Percentiles rank a stretch among this genome's conserved stretches.
Conservation (phyloP, 1,140 invertebrate species). For the Heliconius melpomene region DNA sequence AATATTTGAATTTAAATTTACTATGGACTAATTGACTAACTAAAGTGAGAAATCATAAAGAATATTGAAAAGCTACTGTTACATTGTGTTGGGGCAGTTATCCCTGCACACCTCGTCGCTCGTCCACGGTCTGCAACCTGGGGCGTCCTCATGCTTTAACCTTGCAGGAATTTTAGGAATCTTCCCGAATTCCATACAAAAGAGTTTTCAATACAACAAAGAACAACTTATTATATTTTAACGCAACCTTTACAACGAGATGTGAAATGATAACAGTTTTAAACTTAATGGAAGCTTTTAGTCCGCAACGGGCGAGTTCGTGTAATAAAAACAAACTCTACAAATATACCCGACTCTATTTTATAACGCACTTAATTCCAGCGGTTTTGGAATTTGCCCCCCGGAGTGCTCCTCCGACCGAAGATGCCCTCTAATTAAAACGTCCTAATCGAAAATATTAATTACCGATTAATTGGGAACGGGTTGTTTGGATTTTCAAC, state of each 20-base stretch:
- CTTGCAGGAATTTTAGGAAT: too few species aligned
- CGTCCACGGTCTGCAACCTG: too few species aligned
- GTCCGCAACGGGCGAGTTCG: neutral
- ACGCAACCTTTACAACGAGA: neutral
- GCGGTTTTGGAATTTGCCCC: neutral
- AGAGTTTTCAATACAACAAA: too few species aligned
- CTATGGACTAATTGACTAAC: too few species aligned
- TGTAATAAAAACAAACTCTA: constrained; percentile 3
- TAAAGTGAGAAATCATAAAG: too few species aligned
- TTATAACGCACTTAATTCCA: constrained; percentile 17
- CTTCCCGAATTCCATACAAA: neutral
- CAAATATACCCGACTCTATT: neutral
- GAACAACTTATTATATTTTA: neutral
- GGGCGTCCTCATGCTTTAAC: too few species aligned
- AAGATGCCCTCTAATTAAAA: constrained; percentile 24
- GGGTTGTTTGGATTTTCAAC: constrained; percentile 8
- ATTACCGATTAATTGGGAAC: constrained; percentile 31
- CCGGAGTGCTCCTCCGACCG: constrained; percentile 10
- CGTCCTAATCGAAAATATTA: constrained; percentile 34
- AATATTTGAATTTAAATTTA: too few species aligned
- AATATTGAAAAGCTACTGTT: too few species aligned
- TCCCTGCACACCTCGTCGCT: too few species aligned
- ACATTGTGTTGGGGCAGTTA: too few species aligned
- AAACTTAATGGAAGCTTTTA: neutral
- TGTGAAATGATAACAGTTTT: constrained; percentile 2